Evolutionary conservation across 2,797 vertebrate genomes (phyloP).

Genomic region (Esox masquinongy): DNA sequence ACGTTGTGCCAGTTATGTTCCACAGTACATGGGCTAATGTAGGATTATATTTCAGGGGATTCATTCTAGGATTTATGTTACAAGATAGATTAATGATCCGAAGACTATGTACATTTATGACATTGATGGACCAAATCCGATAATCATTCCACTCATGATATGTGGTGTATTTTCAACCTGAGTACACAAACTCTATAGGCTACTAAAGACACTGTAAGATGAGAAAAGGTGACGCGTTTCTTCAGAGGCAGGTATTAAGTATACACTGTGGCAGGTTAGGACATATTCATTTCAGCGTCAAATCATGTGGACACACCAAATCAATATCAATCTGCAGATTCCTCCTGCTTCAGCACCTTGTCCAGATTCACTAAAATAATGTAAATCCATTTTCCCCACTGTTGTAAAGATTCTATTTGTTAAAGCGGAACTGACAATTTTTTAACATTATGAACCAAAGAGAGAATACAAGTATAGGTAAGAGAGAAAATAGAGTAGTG

Average conservation of each 20-base stretch:
- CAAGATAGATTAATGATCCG: background rate
- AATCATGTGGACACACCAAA: conserved; percentile 25
- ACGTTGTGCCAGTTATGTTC: conserved; percentile 71
- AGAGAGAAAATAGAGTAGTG: too few relatives aligned
- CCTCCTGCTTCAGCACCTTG: background rate
- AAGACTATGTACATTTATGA: conserved; percentile 25
- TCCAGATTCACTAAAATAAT: background rate
- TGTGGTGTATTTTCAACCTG: conserved; percentile 4
- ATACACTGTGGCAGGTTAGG: conserved; percentile 9
- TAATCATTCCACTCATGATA: conserved; percentile 12
- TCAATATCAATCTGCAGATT: background rate
- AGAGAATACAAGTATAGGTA: too few relatives aligned
- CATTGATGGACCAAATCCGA: conserved; percentile 34
- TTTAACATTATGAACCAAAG: too few relatives aligned
- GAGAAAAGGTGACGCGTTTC: conserved; percentile 4
- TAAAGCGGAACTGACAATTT: too few relatives aligned
- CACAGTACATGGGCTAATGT: conserved; percentile 66
- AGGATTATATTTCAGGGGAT: conserved; percentile 41
- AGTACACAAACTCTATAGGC: conserved; percentile 17
- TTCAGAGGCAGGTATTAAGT: too few relatives aligned
- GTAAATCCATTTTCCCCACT: background rate
- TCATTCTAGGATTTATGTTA: conserved; percentile 58
- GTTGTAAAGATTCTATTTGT: background rate
- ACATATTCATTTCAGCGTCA: conserved; percentile 36
- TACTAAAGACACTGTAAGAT: conserved; percentile 17